Conservation (phyloP, 2,888 invertebrate species). For the Saturnia pavonia region DNA sequence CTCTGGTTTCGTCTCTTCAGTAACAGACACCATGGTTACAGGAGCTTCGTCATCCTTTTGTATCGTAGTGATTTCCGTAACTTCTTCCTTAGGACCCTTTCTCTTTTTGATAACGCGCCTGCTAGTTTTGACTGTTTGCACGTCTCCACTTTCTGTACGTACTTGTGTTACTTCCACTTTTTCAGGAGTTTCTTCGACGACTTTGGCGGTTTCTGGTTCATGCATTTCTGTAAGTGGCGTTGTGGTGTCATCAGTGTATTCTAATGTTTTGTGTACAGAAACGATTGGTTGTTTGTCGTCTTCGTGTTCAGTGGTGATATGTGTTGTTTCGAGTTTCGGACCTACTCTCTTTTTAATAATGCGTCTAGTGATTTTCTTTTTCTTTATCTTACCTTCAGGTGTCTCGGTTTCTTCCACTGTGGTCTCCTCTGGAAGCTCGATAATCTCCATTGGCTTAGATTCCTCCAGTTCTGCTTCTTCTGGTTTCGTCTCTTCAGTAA, state of each 20-base stretch:
- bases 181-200: slow-evolving; percentile 22
- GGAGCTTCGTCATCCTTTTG: slow-evolving; percentile 34
- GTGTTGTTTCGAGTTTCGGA: background rate
- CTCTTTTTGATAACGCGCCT: slow-evolving; percentile 41
- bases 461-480: slow-evolving; percentile 21
- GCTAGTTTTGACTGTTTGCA: slow-evolving; percentile 28
- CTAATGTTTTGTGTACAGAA: slow-evolving; percentile 52
- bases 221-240: slow-evolving; percentile 25
- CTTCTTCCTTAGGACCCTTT: slow-evolving; percentile 33
- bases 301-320: slow-evolving; percentile 30
- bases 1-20: slow-evolving; percentile 18
- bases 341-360: background rate
- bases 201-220: slow-evolving; percentile 18
- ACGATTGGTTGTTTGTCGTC: slow-evolving; percentile 49
- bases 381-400: slow-evolving; percentile 50
- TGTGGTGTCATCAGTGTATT: slow-evolving; percentile 42
- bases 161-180: slow-evolving; percentile 25
- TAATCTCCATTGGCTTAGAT: slow-evolving; percentile 31
- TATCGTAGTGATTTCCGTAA: slow-evolving; percentile 33
- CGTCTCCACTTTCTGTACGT: slow-evolving; percentile 36
- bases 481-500: slow-evolving; percentile 17
- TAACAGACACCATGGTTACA: slow-evolving; percentile 21
- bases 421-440: slow-evolving; percentile 46
- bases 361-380: slow-evolving; percentile 26
- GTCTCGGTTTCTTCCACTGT: slow-evolving; percentile 33